These are phyloP conservation scores for Pherbina coryleti DNA, from an alignment of 2,888 invertebrate species.

Conservation along the genomic window DNA sequence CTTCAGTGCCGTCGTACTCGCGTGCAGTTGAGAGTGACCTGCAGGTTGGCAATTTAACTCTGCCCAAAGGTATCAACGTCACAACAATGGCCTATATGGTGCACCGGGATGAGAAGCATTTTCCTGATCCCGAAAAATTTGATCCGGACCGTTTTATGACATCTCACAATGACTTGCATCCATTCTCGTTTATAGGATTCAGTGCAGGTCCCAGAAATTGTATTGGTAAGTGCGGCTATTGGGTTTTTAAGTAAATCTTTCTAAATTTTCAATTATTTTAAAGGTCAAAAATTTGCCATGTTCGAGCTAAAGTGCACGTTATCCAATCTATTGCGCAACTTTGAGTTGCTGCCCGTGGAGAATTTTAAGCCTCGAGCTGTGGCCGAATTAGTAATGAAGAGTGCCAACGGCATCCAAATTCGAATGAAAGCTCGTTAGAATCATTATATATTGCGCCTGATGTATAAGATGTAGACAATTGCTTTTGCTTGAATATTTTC, in stretches of 20 bases:
- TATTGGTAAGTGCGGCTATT: constrained; percentile 55
- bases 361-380: constrained; percentile 56
- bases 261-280: neutral
- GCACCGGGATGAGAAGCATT: constrained; percentile 70
- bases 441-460: neutral
- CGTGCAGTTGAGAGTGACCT: constrained; percentile 70
- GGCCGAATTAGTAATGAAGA: constrained; percentile 65
- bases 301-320: constrained; percentile 64
- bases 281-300: constrained; percentile 69
- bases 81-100: constrained; percentile 68
- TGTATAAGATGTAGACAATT: no score
- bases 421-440: constrained; percentile 55
- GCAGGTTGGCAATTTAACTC: constrained; percentile 63
- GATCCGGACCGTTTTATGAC: constrained; percentile 65
- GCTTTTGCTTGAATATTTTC: no score
- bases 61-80: constrained; percentile 69
- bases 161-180: constrained; percentile 59
- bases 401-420: constrained; percentile 64
- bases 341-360: constrained; percentile 62
- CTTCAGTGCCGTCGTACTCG: constrained; percentile 72
- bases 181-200: constrained; percentile 65
- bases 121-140: constrained; percentile 69
- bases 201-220: constrained; percentile 68
- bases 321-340: constrained; percentile 61
- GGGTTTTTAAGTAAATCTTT: neutral